These are phyloP conservation scores for Hyalella azteca DNA, from an alignment of 2,888 invertebrate species.

Conservation along the genomic window DNA sequence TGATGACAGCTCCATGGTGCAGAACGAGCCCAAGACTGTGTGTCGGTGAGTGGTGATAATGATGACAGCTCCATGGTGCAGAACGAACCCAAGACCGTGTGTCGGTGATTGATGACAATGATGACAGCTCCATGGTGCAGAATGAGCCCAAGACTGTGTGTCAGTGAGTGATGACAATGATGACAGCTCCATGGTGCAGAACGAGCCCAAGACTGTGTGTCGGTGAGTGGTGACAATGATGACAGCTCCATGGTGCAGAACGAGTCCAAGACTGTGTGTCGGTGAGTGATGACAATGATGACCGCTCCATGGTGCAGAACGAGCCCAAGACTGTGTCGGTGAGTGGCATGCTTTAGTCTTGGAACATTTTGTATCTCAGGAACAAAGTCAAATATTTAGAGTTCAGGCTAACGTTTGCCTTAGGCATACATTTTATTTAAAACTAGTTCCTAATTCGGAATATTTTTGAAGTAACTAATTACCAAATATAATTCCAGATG, in stretches of 20 bases:
- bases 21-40: slow-evolving; percentile 82
- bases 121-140: slow-evolving; percentile 65
- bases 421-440: no score
- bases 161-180: slow-evolving; percentile 81
- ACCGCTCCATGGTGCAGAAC: slow-evolving; percentile 65
- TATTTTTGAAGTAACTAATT: no score
- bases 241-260: slow-evolving; percentile 66
- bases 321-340: slow-evolving; percentile 88
- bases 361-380: no score
- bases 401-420: no score
- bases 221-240: slow-evolving; percentile 79
- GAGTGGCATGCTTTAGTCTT: no score
- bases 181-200: slow-evolving; percentile 65
- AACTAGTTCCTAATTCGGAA: no score
- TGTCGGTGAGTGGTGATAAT: slow-evolving; percentile 80
- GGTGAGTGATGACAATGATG: slow-evolving; percentile 80
- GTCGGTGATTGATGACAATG: slow-evolving; percentile 77
- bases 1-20: slow-evolving; percentile 67
- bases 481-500: no score
- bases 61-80: slow-evolving; percentile 67
- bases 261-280: slow-evolving; percentile 84
- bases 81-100: slow-evolving; percentile 85
- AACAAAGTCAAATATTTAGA: no score
- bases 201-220: slow-evolving; percentile 86
- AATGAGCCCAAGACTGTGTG: slow-evolving; percentile 88